Evolutionary conservation across 2,113 vertebrate genomes (phyloP).

Genomic region (Gila orcuttii): DNA sequence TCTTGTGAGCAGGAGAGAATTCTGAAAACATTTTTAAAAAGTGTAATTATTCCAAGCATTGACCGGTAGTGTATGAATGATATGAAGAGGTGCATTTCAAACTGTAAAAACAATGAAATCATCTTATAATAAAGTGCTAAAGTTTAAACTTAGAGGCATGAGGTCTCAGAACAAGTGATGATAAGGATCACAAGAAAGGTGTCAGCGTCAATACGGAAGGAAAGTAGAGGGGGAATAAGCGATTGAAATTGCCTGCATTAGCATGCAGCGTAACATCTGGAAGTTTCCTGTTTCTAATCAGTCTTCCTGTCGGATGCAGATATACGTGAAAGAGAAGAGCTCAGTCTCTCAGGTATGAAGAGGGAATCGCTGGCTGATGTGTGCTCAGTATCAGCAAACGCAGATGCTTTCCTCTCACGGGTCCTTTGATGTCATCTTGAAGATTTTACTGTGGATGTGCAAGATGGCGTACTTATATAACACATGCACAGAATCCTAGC

Average conservation of each 20-base stretch:
- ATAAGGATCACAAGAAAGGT: background rate
- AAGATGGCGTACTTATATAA: background rate
- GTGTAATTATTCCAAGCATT: too few relatives aligned
- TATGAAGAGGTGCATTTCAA: background rate
- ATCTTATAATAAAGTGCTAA: too few relatives aligned
- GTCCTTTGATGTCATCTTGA: slow-evolving; percentile 9
- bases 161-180: slow-evolving; percentile 3
- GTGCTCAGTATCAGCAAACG: slow-evolving; percentile 13
- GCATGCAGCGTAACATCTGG: slow-evolving; percentile 26
- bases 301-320: slow-evolving; percentile 27
- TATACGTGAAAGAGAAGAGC: slow-evolving; percentile 13
- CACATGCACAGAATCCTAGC: background rate
- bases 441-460: background rate
- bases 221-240: background rate
- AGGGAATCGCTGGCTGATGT: background rate
- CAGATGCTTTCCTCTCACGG: slow-evolving; percentile 15
- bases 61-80: background rate
- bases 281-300: slow-evolving; percentile 21
- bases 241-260: slow-evolving; percentile 20
- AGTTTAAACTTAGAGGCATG: background rate
- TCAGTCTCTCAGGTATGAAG: slow-evolving; percentile 1
- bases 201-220: background rate
- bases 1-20: background rate
- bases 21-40: background rate
- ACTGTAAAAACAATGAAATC: background rate